A percentile compares a stretch with the other conserved stretches of the same genome.
Conservation (phyloP, 2,113 vertebrate genomes). For the Lamprotornis superbus region DNA sequence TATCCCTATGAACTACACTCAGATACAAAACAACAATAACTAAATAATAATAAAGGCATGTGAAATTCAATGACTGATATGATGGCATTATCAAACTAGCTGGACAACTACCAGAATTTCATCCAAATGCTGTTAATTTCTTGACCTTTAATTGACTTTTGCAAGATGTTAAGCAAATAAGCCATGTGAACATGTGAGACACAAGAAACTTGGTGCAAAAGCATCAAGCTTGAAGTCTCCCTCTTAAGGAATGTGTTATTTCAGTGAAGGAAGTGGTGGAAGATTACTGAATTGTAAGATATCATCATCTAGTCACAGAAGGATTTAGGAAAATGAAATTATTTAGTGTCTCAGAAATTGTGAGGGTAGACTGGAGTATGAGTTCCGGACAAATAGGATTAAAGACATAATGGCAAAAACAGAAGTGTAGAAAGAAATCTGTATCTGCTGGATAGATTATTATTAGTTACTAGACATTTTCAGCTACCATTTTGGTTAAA, state of each 20-base stretch:
- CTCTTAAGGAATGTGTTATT: not conserved
- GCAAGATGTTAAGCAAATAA: not conserved
- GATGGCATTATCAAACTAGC: not conserved
- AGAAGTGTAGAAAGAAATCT: not conserved
- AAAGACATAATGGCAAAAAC: slow-evolving; percentile 14
- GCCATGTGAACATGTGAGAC: not conserved
- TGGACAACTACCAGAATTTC: not conserved
- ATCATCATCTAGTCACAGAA: not conserved
- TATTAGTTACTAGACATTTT: not conserved
- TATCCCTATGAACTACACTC: not conserved
- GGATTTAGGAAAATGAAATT: slow-evolving; percentile 25
- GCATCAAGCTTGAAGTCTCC: not conserved
- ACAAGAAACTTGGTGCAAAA: not conserved
- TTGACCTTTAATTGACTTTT: not conserved
- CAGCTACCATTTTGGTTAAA: not conserved
- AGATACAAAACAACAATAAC: not conserved
- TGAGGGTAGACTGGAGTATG: not conserved
- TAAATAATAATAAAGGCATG: not conserved
- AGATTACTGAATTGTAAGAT: not conserved
- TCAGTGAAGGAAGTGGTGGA: not conserved
- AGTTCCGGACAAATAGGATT: not conserved
- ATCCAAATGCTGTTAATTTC: not conserved
- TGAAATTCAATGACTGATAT: not conserved
- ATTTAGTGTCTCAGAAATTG: not conserved
- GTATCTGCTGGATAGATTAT: not conserved